These are phyloP conservation scores for Pinna nobilis DNA, from an alignment of 1,140 invertebrate species.

Conservation along the genomic window DNA sequence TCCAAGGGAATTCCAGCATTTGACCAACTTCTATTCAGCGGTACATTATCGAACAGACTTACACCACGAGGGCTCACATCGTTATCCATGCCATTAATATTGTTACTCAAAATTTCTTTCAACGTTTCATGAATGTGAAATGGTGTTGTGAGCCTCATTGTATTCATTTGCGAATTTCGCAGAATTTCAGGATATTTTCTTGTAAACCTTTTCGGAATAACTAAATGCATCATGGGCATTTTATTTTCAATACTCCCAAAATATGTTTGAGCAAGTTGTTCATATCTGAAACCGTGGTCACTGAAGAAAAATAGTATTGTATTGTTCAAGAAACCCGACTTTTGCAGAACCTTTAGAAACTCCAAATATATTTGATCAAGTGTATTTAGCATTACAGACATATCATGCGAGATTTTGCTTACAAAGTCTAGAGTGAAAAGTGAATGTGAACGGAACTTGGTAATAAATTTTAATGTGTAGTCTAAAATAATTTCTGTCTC, in stretches of 20 bases:
- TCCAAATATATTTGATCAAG: slow-evolving; percentile 45
- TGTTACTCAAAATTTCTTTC: slow-evolving; percentile 67
- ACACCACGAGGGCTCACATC: slow-evolving; percentile 63
- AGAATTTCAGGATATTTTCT: slow-evolving; percentile 80
- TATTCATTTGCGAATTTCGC: slow-evolving; percentile 82
- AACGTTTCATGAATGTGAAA: slow-evolving; percentile 75
- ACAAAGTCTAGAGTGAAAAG: slow-evolving; percentile 46
- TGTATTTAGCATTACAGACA: slow-evolving; percentile 41
- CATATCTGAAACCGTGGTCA: slow-evolving; percentile 95
- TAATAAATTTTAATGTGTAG: slow-evolving; percentile 47
- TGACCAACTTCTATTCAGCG: slow-evolving; percentile 70
- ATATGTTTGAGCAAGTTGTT: slow-evolving; percentile 85
- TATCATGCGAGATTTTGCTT: slow-evolving; percentile 49
- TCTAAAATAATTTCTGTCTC: slow-evolving; percentile 44
- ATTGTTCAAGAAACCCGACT: slow-evolving; percentile 72
- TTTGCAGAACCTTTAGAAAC: slow-evolving; percentile 69
- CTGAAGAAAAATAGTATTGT: slow-evolving; percentile 88
- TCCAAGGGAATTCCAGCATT: slow-evolving; percentile 72
- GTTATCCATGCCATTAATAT: slow-evolving; percentile 66
- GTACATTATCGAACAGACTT: slow-evolving; percentile 72
- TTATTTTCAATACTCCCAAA: slow-evolving; percentile 91
- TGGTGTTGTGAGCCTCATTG: slow-evolving; percentile 71
- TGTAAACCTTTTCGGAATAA: slow-evolving; percentile 84
- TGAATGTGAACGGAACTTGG: slow-evolving; percentile 28
- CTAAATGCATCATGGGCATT: slow-evolving; percentile 87